phyloP scores from a whole-genome alignment of 1,140 invertebrate species.

The Aphelinus certus region DNA sequence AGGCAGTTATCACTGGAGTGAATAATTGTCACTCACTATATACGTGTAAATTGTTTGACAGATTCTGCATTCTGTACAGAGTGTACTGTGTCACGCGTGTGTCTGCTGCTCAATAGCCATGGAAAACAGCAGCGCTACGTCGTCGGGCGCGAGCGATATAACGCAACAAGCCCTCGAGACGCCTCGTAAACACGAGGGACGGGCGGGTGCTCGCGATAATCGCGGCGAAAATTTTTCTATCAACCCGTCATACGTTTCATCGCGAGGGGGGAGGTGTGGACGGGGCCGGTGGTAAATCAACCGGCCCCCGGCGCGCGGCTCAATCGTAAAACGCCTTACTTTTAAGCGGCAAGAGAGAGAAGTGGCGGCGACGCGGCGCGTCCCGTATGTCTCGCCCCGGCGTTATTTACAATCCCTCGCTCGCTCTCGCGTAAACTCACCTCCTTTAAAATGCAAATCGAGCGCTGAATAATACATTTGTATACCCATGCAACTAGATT shows the following conservation, averaged over 20 bases:
- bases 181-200: background rate
- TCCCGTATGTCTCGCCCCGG: background rate
- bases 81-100: too few relatives aligned
- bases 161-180: too few relatives aligned
- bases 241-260: background rate
- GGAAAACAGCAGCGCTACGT: too few relatives aligned
- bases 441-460: conserved; percentile 43
- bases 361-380: background rate
- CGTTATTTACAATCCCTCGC: conserved; percentile 36
- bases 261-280: background rate
- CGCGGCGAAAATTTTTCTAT: conserved; percentile 8
- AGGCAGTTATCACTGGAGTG: too few relatives aligned
- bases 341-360: too few relatives aligned
- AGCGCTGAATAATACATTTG: conserved; percentile 43
- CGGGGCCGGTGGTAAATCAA: conserved; percentile 16
- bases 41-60: too few relatives aligned
- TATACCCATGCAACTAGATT: conserved; percentile 38
- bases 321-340: conserved; percentile 28
- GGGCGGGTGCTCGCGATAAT: background rate
- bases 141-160: too few relatives aligned
- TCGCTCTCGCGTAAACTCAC: conserved; percentile 33
- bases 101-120: too few relatives aligned
- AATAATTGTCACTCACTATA: too few relatives aligned
- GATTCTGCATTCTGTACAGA: too few relatives aligned
- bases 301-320: background rate